phyloP scores from a whole-genome alignment of 2,888 invertebrate species.

The Acheta domesticus region DNA sequence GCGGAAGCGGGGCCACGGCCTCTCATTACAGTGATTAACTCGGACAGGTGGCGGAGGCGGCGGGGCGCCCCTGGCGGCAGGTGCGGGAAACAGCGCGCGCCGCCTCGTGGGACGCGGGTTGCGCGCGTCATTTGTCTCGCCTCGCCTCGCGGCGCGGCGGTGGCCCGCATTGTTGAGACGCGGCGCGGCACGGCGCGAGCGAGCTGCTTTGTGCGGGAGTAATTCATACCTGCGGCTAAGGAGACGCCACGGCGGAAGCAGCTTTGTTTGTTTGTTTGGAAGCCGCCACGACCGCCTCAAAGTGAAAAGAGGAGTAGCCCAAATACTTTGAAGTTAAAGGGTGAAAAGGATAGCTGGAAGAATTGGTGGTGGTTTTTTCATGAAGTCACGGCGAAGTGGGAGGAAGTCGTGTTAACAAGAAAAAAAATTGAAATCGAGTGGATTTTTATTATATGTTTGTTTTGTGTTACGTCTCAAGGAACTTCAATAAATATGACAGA shows the following conservation, averaged over 20 bases:
- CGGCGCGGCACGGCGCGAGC: not conserved
- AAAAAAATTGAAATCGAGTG: no score
- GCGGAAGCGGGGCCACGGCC: conserved; percentile 10
- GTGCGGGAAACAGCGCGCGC: not conserved
- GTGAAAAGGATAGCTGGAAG: no score
- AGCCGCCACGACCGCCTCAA: not conserved
- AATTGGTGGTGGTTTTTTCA: no score
- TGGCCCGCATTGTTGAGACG: not conserved
- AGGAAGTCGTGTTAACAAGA: no score
- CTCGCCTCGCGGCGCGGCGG: not conserved
- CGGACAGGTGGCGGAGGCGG: conserved; percentile 9
- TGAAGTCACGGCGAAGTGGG: no score
- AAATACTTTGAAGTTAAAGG: no score
- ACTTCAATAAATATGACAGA: no score
- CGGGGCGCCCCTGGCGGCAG: not conserved
- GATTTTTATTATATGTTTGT: no score
- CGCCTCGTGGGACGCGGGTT: conserved; percentile 3
- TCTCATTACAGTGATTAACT: conserved; percentile 18
- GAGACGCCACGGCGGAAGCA: not conserved
- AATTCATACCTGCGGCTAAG: conserved; percentile 6
- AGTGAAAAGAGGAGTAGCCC: not conserved
- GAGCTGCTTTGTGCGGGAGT: conserved; percentile 1
- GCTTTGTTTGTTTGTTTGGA: not conserved
- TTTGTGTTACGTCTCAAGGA: no score
- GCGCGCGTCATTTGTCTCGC: not conserved